Conservation (phyloP, 1,140 invertebrate genomes). For the Orussus abietinus region DNA sequence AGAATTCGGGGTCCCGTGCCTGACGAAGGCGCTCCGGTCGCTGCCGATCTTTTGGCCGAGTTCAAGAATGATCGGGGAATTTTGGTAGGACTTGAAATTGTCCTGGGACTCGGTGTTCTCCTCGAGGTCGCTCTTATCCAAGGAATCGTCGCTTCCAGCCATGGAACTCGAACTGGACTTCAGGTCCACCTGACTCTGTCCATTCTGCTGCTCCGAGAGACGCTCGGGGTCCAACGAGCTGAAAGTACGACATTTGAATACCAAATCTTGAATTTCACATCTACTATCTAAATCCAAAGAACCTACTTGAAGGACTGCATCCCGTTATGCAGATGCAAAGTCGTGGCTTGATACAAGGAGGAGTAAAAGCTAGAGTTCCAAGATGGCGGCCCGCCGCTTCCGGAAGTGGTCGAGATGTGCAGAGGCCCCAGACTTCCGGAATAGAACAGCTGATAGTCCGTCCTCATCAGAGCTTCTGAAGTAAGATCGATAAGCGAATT, state of each 20-base stretch:
- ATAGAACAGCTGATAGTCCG: slow-evolving; percentile 50
- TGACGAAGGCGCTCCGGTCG: slow-evolving; percentile 41
- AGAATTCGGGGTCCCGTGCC: slow-evolving; percentile 31
- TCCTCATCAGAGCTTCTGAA: slow-evolving; percentile 44
- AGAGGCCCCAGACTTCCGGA: slow-evolving; percentile 44
- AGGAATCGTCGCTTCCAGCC: slow-evolving; percentile 61
- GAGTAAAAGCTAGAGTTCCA: slow-evolving; percentile 51
- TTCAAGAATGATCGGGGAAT: slow-evolving; percentile 38
- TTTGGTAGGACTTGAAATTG: slow-evolving; percentile 42
- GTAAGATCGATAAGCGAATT: slow-evolving; percentile 3
- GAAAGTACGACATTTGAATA: slow-evolving; percentile 7
- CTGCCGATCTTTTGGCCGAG: slow-evolving; percentile 43
- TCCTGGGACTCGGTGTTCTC: slow-evolving; percentile 50
- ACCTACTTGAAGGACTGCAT: slow-evolving; percentile 41
- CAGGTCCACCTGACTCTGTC: slow-evolving; percentile 36
- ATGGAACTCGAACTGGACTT: slow-evolving; percentile 53
- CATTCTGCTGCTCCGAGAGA: slow-evolving; percentile 51
- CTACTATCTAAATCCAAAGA: too few species aligned
- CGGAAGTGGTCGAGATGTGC: slow-evolving; percentile 39
- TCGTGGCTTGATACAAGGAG: slow-evolving; percentile 47
- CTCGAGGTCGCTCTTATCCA: slow-evolving; percentile 59
- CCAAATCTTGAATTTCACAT: too few species aligned
- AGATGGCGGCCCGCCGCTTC: slow-evolving; percentile 34
- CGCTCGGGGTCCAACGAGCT: slow-evolving; percentile 55
- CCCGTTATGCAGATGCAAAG: slow-evolving; percentile 42